phyloP scores from a whole-genome alignment of 2,797 vertebrate genomes.

The Cheirogaleus major region DNA sequence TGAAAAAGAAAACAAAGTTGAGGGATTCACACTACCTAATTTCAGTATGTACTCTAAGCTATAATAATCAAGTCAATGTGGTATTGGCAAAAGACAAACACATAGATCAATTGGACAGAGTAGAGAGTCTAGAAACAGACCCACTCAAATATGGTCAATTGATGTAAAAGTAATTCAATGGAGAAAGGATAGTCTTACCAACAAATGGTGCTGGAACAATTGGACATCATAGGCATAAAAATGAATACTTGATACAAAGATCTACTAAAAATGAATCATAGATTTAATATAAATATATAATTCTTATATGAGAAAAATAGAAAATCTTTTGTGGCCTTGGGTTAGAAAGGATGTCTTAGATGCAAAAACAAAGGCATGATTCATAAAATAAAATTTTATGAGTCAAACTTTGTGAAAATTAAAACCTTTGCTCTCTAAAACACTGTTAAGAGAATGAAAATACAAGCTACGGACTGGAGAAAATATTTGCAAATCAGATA shows the following conservation, averaged over 20 bases:
- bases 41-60: conserved; percentile 1
- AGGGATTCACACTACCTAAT: neutral
- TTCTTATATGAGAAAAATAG: neutral
- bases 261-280: neutral
- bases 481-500: conserved; percentile 22
- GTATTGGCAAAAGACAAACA: neutral
- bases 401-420: neutral
- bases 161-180: neutral
- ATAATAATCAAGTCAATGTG: neutral
- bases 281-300: neutral
- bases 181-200: neutral
- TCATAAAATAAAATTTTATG: neutral
- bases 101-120: neutral
- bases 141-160: neutral
- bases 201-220: neutral
- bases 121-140: neutral
- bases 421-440: neutral
- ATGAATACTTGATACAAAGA: neutral
- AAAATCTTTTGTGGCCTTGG: neutral
- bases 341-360: neutral
- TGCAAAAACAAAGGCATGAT: neutral
- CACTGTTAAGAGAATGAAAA: conserved; percentile 2
- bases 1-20: neutral
- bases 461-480: neutral
- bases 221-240: neutral